phyloP scores from a whole-genome alignment of 2,888 invertebrate species.

The Drosophila kanekoi region DNA sequence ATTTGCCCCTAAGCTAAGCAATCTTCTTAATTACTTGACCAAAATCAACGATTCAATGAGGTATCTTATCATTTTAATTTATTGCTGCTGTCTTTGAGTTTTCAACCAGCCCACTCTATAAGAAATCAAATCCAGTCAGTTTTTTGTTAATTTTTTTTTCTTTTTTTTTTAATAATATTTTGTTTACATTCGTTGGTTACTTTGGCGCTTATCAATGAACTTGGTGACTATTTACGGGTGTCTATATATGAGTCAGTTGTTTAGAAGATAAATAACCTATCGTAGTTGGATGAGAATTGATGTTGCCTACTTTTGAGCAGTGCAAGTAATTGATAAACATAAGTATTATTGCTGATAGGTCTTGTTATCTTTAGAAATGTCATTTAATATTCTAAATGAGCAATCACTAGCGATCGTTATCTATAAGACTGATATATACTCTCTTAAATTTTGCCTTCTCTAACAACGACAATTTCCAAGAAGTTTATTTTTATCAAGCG shows the following conservation, averaged over 20 bases:
- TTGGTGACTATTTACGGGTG: background rate
- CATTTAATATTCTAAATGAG: constrained; percentile 20
- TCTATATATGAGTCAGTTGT: constrained; percentile 47
- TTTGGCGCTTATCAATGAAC: constrained; percentile 30
- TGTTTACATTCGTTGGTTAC: constrained; percentile 16
- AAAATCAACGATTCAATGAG: background rate
- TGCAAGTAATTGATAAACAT: constrained; percentile 19
- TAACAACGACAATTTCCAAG: background rate
- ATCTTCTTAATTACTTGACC: constrained; percentile 4
- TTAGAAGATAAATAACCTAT: background rate
- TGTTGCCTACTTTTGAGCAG: constrained; percentile 42
- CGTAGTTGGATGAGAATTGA: constrained; percentile 1
- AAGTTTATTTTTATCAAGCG: background rate
- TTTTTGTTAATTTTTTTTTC: background rate
- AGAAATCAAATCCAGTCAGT: constrained; percentile 5
- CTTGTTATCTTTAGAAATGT: constrained; percentile 14
- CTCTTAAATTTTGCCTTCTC: background rate
- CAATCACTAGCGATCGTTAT: constrained; percentile 35
- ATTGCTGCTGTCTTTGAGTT: constrained; percentile 2
- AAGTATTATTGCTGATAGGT: background rate
- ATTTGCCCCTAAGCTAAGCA: background rate
- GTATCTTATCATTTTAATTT: constrained; percentile 17
- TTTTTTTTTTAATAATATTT: background rate
- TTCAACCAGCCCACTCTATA: background rate
- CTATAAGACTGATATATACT: constrained; percentile 1